These are phyloP conservation scores for Megastigmus dorsalis DNA, from an alignment of 2,888 invertebrate species.

Conservation along the genomic window DNA sequence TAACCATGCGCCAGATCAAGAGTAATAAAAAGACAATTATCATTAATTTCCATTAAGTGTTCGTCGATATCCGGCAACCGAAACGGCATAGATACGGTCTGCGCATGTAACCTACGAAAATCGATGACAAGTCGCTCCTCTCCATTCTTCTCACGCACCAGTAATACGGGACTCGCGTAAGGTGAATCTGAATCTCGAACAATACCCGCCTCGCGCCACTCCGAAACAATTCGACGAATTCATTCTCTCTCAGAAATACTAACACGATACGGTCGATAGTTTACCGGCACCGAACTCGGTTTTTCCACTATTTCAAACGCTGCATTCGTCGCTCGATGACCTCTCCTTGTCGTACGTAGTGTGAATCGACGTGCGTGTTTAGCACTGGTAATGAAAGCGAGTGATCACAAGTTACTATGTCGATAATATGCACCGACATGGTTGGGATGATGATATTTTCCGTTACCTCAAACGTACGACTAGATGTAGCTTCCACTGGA, in stretches of 20 bases:
- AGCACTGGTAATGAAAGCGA: background rate
- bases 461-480: too few relatives aligned
- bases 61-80: conserved; percentile 42
- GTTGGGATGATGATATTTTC: background rate
- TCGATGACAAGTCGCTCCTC: conserved; percentile 35
- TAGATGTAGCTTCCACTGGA: too few relatives aligned
- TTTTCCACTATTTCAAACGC: background rate
- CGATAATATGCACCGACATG: background rate
- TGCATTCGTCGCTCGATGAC: background rate
- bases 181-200: conserved; percentile 32
- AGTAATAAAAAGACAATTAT: conserved; percentile 21
- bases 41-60: background rate
- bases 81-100: conserved; percentile 33
- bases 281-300: background rate
- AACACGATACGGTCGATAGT: background rate
- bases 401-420: background rate
- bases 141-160: conserved; percentile 41
- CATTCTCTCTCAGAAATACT: background rate
- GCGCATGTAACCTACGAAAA: conserved; percentile 17
- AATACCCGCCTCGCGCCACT: background rate
- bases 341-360: conserved; percentile 57
- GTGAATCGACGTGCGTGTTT: conserved; percentile 58
- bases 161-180: conserved; percentile 41
- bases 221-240: background rate
- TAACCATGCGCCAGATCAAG: conserved; percentile 47